These are phyloP conservation scores for Volucella inanis DNA, from an alignment of 2,888 invertebrate species.

Conservation along the genomic window DNA sequence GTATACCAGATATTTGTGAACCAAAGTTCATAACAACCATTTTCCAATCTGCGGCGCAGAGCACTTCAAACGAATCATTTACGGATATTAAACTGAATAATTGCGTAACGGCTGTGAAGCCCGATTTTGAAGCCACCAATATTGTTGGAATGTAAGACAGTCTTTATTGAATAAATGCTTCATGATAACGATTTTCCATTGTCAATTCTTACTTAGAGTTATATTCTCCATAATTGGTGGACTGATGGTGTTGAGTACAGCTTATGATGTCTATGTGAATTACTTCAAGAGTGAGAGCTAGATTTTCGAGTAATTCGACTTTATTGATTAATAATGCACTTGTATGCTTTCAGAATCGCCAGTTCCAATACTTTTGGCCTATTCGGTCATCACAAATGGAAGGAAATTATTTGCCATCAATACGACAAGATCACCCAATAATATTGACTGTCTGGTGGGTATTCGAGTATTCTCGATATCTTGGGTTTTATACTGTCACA, in stretches of 20 bases:
- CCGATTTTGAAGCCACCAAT: constrained; percentile 4
- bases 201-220: not conserved
- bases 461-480: constrained; percentile 36
- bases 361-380: constrained; percentile 20
- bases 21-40: constrained; percentile 26
- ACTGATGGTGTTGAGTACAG: constrained; percentile 24
- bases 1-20: constrained; percentile 71
- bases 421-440: constrained; percentile 19
- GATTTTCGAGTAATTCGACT: not conserved
- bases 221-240: not conserved
- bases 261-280: constrained; percentile 12
- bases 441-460: constrained; percentile 13
- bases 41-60: not conserved
- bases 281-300: constrained; percentile 20
- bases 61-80: no score
- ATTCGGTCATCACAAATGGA: constrained; percentile 46
- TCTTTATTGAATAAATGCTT: not conserved
- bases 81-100: not conserved
- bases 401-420: constrained; percentile 41
- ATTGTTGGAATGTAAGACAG: constrained; percentile 24
- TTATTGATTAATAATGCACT: no score
- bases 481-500: constrained; percentile 40
- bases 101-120: constrained; percentile 9
- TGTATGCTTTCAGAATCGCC: constrained; percentile 5
- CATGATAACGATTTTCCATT: no score